Evolutionary conservation across 2,113 vertebrate genomes (phyloP), one percentile per base, ranked within the genome.

Genomic region (Pteruthius melanotis): DNA sequence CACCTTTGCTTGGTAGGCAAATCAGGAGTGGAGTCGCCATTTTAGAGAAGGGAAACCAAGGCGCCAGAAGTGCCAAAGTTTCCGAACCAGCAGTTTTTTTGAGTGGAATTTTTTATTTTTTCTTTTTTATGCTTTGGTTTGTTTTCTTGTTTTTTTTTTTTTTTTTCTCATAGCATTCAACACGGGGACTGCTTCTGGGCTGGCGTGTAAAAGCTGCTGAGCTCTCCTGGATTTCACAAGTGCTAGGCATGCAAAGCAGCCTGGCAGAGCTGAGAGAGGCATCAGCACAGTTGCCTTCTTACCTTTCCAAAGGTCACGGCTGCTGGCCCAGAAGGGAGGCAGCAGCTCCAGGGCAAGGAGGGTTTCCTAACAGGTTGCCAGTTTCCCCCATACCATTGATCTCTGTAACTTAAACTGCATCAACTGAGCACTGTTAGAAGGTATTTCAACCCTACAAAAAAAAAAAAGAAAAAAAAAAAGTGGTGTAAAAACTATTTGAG

Each of bases 1-100:
- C 88, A 93, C 88, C 88, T 95, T 92, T 88, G 49, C 90, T 88
- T 78, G 53, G 85, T 89, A 95, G 72, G 90, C 80, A 97, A 94
- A 96, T 89, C 65, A 69, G 26, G 20, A 52, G 28, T 8, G 16
- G 31, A 93, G 80, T 90, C 12, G 16, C 82, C 89, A 82, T 94
- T 79, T 95, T 82, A 35, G 71, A 83, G 37, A 65, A 80, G 71
- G 66, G 39, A 93, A 91, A 61, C 44, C 14, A 23, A 70, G 50
- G 54, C 1, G 0, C 80, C 54, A 64, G 50, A 39, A 82, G 33
- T n/a, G 40, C 49, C 30, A 35, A 28, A 54, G 19, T 40, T 95
- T 83, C n/a, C 0, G 1, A 90, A 60, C 9, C 19, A 39, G 33
- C 21, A 21, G 16, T 6, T 59, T 70, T 66, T 8, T 44, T 5